Conservation (phyloP, 2,888 invertebrate genomes). For the Chloroclysta siterata region DNA sequence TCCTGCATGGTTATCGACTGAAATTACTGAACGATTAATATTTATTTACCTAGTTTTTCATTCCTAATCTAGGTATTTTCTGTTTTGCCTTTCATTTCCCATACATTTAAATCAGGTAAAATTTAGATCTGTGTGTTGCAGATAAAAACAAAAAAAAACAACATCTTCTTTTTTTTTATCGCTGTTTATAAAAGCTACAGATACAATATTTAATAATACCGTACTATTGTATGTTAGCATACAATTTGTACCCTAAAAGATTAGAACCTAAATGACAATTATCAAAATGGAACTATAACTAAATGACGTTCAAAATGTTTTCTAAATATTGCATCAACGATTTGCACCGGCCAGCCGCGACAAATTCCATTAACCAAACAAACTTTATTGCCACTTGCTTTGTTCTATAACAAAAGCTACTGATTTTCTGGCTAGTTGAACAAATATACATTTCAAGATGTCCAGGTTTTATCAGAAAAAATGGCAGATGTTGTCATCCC, state of each 20-base stretch:
- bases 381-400: slow-evolving; percentile 65
- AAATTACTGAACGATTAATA: too few species aligned
- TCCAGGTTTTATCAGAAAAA: slow-evolving; percentile 67
- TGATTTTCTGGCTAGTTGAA: slow-evolving; percentile 83
- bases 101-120: too few species aligned
- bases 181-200: too few species aligned
- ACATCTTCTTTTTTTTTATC: too few species aligned
- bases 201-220: too few species aligned
- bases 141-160: too few species aligned
- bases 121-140: too few species aligned
- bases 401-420: slow-evolving; percentile 66
- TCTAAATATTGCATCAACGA: slow-evolving; percentile 57
- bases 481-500: slow-evolving; percentile 78
- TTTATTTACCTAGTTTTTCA: not conserved
- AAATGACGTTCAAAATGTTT: slow-evolving; percentile 12
- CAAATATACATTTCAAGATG: slow-evolving; percentile 79
- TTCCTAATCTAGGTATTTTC: too few species aligned
- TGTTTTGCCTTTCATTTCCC: too few species aligned
- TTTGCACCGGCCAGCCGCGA: slow-evolving; percentile 49
- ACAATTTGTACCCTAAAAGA: too few species aligned
- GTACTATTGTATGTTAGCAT: too few species aligned
- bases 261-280: not conserved
- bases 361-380: slow-evolving; percentile 62
- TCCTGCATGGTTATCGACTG: not conserved
- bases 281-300: not conserved